Evolutionary conservation across 64 coral and sea anemone genomes (phyloP).

Genomic region (Stylophora pistillata): DNA sequence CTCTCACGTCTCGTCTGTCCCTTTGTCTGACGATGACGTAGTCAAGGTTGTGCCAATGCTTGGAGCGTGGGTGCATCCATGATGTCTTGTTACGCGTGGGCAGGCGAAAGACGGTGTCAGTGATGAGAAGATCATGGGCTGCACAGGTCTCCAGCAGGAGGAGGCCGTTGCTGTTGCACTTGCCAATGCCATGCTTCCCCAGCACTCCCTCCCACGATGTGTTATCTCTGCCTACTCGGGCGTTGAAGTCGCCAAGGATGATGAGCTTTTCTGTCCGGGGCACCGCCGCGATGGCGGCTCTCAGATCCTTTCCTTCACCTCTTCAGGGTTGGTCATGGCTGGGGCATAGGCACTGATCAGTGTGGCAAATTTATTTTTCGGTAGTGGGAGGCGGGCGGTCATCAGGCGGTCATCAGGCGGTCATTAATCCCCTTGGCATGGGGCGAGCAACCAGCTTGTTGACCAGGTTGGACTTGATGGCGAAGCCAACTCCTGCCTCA

Average conservation of each 20-base stretch:
- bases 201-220: neutral
- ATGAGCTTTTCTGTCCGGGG: neutral
- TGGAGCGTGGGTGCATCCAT: neutral
- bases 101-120: slow-evolving; percentile 6
- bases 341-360: neutral
- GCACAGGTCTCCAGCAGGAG: neutral
- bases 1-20: neutral
- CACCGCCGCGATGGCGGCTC: neutral
- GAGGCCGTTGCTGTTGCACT: slow-evolving; percentile 42
- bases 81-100: neutral
- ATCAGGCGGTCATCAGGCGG: neutral
- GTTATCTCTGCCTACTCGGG: neutral
- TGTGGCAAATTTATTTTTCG: neutral
- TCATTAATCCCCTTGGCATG: neutral
- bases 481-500: neutral
- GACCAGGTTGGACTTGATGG: neutral
- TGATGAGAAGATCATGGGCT: neutral
- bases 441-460: neutral
- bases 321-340: neutral
- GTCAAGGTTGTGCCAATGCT: neutral
- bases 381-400: neutral
- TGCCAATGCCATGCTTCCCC: neutral
- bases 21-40: neutral
- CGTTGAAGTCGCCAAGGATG: neutral
- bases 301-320: neutral